Evolutionary conservation across 2,888 invertebrate genomes (phyloP), one percentile per base, ranked within the genome.

Genomic region (Ametastegia equiseti): DNA sequence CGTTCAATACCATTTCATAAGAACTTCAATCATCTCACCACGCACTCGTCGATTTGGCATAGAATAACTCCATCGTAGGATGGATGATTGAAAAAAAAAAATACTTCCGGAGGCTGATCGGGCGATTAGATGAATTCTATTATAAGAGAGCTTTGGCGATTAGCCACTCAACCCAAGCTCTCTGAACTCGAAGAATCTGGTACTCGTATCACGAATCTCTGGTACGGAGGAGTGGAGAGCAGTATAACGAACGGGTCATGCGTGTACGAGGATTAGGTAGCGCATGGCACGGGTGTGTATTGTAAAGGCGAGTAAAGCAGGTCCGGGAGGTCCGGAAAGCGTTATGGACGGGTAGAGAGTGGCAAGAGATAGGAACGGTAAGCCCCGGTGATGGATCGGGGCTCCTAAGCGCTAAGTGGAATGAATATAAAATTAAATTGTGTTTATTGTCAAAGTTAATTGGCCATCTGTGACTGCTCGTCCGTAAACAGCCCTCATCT

Each of bases 401-500:
- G 84, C 83, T 86, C 85, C 86, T 87, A 87, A 87, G 88, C 88
- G 88, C 86, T 88, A 88, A 89, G 87, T 87, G 89, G 87, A 90
- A 90, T 89, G 89, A 89, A 90, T 90, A 89, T 87, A 88, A 88
- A 90, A 91, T 91, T 86, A 87, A 90, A 89, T 89, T 88, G 87
- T 89, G 87, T 89, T 89, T 88, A 90, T 90, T 89, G 89, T 87
- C 85, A 86, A 81, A 86, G 88, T 88, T 89, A 89, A 90, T 89
- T 90, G 90, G 88, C 90, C 91, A 91, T 91, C 90, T 91, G 91
- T 85, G 88, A 88, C 86, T 86, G 84, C 84, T 86, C 84, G 84
- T 80, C 83, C 83, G 81, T 81, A 77, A 73, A 84, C 83, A 77
- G 82, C 80, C 75, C 82, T 81, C 80, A 63, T 73, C 67, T 73